These are phyloP conservation scores for Thalassarche chlororhynchos DNA, from an alignment of 2,113 vertebrate genomes.

Conservation along the genomic window DNA sequence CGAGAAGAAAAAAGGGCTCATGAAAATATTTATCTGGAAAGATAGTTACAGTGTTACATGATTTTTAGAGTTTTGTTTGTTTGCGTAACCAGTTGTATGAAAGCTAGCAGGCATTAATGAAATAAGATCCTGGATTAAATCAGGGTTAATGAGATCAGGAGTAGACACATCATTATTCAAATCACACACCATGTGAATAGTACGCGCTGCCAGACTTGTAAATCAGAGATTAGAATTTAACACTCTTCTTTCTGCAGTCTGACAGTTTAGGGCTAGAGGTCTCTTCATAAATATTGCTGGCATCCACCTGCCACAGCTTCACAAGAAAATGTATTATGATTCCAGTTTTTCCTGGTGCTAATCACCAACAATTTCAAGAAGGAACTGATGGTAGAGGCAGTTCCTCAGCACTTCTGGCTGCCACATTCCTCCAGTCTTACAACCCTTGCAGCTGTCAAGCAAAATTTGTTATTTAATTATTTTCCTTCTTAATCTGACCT, in stretches of 20 bases:
- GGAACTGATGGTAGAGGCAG: neutral
- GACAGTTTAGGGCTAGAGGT: constrained; percentile 23
- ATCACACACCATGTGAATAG: constrained; percentile 25
- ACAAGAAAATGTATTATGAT: neutral
- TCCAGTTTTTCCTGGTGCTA: neutral
- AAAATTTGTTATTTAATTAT: neutral
- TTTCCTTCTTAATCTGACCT: neutral
- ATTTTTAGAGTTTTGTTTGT: constrained; percentile 21
- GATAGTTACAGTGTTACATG: neutral
- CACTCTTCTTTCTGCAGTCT: neutral
- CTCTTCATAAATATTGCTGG: neutral
- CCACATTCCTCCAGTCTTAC: neutral
- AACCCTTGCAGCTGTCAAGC: neutral
- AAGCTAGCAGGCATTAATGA: constrained; percentile 37
- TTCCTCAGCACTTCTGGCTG: neutral
- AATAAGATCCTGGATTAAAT: constrained; percentile 33
- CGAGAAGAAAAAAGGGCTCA: neutral
- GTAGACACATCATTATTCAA: constrained; percentile 44
- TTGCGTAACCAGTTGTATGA: constrained; percentile 16
- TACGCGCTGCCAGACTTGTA: neutral
- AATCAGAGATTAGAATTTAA: constrained; percentile 57
- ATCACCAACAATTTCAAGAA: neutral
- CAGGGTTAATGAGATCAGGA: constrained; percentile 55
- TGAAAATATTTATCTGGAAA: neutral
- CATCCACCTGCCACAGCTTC: constrained; percentile 14